These are phyloP conservation scores for Danionella cerebrum DNA, from an alignment of 2,113 vertebrate species.

Conservation along the genomic window DNA sequence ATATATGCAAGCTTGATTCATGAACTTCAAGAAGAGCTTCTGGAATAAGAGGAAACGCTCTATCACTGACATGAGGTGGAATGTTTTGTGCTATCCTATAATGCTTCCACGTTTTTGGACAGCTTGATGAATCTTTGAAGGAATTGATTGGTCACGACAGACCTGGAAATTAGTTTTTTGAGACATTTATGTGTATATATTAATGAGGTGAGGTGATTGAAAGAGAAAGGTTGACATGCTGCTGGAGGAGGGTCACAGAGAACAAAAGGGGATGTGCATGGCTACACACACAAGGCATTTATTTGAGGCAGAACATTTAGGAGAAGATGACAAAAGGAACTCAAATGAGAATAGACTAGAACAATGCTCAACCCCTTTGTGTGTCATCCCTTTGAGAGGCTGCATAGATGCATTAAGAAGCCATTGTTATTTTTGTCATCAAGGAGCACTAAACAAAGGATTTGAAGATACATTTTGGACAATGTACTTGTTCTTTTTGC, in stretches of 20 bases:
- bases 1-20: neutral
- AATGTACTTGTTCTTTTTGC: slow-evolving; percentile 42
- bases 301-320: neutral
- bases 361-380: too few relatives aligned
- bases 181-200: too few relatives aligned
- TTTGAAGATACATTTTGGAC: slow-evolving; percentile 4
- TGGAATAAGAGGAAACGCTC: neutral
- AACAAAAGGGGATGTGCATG: neutral
- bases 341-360: too few relatives aligned
- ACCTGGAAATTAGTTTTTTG: neutral
- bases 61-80: neutral
- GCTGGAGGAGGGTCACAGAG: neutral
- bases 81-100: neutral
- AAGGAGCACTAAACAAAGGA: neutral
- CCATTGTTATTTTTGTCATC: too few relatives aligned
- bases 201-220: neutral
- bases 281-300: neutral
- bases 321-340: neutral
- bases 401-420: too few relatives aligned
- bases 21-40: neutral
- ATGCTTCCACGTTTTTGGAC: neutral
- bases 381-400: too few relatives aligned
- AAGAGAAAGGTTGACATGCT: neutral
- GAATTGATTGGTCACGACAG: neutral
- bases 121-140: slow-evolving; percentile 9